phyloP scores from a whole-genome alignment of 1,140 invertebrate species.

The Anagrus nilaparvatae region DNA sequence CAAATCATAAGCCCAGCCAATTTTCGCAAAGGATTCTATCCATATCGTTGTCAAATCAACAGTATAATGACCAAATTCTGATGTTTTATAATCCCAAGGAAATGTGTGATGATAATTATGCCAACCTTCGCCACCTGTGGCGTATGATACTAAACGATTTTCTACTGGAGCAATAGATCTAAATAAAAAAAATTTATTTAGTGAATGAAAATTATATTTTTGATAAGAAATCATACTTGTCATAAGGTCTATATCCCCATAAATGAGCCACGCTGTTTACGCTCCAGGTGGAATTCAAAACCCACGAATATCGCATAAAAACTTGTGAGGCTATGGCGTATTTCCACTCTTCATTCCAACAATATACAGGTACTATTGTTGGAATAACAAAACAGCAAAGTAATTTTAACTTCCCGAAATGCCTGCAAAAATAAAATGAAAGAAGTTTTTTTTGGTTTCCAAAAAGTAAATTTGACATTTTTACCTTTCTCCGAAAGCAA shows the following conservation, averaged over 20 bases:
- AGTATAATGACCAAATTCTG: conserved; percentile 49
- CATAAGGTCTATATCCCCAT: conserved; percentile 54
- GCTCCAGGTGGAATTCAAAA: conserved; percentile 56
- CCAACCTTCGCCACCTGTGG: conserved; percentile 57
- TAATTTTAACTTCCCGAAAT: conserved; percentile 45
- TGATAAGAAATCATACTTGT: conserved; percentile 40
- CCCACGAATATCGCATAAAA: conserved; percentile 47
- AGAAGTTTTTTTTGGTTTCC: no score
- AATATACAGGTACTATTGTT: conserved; percentile 47
- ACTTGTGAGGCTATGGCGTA: conserved; percentile 43
- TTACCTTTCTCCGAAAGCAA: conserved; percentile 13
- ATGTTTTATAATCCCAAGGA: conserved; percentile 37
- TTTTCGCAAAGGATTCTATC: conserved; percentile 54
- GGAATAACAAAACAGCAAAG: conserved; percentile 50
- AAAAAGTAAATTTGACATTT: no score
- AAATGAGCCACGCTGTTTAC: conserved; percentile 60
- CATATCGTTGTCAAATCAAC: conserved; percentile 51
- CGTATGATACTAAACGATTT: conserved; percentile 7
- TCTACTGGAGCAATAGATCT: conserved; percentile 11
- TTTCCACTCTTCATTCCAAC: conserved; percentile 52
- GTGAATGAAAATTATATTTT: no score
- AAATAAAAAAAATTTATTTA: background rate
- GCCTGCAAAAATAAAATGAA: conserved; percentile 26
- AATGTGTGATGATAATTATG: conserved; percentile 31
- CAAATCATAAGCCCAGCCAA: conserved; percentile 77